Conservation (phyloP, 1,140 invertebrate genomes). For the Lerema accius region DNA sequence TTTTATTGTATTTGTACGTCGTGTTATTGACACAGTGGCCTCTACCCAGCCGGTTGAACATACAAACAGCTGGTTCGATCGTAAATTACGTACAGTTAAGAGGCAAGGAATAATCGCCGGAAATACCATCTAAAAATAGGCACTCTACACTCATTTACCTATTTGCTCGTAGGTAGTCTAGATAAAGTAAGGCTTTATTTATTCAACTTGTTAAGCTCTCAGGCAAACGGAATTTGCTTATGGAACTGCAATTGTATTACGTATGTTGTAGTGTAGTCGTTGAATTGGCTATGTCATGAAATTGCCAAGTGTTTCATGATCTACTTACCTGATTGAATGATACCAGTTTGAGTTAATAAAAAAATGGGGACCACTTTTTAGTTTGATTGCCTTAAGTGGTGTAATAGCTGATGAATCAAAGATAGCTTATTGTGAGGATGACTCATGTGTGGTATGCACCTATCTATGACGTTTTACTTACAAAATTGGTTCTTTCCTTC, state of each 20-base stretch:
- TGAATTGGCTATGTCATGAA: no score
- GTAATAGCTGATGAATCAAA: conserved; percentile 21
- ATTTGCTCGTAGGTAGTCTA: neutral
- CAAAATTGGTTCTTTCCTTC: no score
- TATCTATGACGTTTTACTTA: no score
- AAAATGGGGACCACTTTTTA: neutral
- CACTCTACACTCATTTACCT: conserved; percentile 16
- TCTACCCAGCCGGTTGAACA: conserved; percentile 11
- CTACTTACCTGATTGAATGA: no score
- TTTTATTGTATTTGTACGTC: neutral
- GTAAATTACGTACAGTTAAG: conserved; percentile 22
- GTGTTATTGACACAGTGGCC: conserved; percentile 1
- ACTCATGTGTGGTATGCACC: no score
- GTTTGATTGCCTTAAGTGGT: conserved; percentile 17
- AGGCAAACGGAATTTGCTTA: neutral
- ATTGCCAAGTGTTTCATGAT: no score
- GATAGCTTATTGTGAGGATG: conserved; percentile 11
- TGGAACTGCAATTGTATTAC: no score
- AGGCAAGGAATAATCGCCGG: conserved; percentile 21
- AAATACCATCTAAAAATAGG: conserved; percentile 25
- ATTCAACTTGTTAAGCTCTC: neutral
- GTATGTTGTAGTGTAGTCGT: no score
- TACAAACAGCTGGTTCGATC: conserved; percentile 14
- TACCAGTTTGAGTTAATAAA: no score
- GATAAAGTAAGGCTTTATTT: conserved; percentile 4